Percentiles rank a stretch among this genome's conserved stretches.
phyloP scores from a whole-genome alignment of 92 coral and sea anemone genomes.

The Heliopora coerulea region DNA sequence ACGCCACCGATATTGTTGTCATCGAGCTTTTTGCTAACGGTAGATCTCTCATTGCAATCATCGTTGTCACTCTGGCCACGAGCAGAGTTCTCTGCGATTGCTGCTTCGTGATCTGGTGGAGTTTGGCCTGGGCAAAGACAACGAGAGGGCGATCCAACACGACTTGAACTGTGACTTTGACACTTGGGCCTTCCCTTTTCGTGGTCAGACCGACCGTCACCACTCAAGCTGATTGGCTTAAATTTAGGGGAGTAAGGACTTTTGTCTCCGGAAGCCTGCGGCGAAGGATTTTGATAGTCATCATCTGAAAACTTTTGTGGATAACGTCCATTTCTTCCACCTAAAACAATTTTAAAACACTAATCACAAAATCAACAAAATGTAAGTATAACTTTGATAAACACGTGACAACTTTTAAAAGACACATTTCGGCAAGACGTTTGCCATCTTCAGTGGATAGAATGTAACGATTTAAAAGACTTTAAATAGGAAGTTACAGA shows the following conservation, averaged over 20 bases:
- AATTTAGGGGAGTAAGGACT: conserved; percentile 32
- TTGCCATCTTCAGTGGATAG: no score
- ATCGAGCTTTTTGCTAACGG: background rate
- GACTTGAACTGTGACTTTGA: background rate
- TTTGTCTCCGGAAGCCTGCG: conserved; percentile 1
- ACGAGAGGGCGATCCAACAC: conserved; percentile 6
- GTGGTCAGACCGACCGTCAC: conserved; percentile 13
- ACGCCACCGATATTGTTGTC: background rate
- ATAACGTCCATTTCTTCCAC: background rate
- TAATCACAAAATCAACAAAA: background rate
- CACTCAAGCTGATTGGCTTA: background rate
- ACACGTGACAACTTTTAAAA: no score
- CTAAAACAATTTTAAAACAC: conserved; percentile 12
- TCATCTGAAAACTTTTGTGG: conserved; percentile 10
- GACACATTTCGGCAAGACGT: no score
- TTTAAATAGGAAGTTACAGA: no score
- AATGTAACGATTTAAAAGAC: no score
- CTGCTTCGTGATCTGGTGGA: conserved; percentile 42
- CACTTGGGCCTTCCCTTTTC: conserved; percentile 29
- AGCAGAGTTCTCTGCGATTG: conserved; percentile 23
- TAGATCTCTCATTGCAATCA: conserved; percentile 3
- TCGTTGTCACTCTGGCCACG: background rate
- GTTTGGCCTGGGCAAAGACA: conserved; percentile 27
- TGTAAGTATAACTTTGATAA: no score
- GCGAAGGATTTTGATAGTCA: conserved; percentile 35